A percentile compares a stretch with the other conserved stretches of the same genome.
phyloP scores from a whole-genome alignment of 2,888 invertebrate genomes.

The Agrochola lota region DNA sequence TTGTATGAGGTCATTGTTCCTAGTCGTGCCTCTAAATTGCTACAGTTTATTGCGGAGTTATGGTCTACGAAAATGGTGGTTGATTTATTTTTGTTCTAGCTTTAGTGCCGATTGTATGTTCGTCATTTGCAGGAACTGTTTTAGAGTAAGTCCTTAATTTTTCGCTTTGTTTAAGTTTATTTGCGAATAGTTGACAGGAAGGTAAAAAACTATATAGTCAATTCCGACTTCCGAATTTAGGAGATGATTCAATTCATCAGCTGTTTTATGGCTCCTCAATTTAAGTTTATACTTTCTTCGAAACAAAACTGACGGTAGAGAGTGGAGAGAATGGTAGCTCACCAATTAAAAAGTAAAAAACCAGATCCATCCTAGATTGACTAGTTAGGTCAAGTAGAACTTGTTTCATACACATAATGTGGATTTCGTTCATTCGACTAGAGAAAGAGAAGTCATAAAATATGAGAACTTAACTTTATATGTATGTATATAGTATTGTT shows the following conservation, averaged over 20 bases:
- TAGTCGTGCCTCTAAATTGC: conserved; percentile 80
- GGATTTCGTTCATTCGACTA: not conserved
- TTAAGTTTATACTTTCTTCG: not conserved
- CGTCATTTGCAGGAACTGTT: conserved; percentile 12
- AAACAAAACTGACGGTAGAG: not conserved
- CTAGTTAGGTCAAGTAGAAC: not conserved
- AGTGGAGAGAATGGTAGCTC: not conserved
- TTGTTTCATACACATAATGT: not conserved
- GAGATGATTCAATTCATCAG: not conserved
- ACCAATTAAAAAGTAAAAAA: not conserved
- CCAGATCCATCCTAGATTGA: not conserved
- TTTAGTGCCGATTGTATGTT: conserved; percentile 17
- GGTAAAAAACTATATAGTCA: not conserved
- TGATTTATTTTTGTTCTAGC: conserved; percentile 49
- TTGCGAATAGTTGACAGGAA: not conserved
- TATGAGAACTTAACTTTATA: not conserved
- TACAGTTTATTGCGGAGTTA: conserved; percentile 72
- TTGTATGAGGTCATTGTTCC: conserved; percentile 86
- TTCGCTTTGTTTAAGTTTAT: not conserved
- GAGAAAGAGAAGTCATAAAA: not conserved
- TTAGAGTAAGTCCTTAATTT: not conserved
- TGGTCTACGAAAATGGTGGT: conserved; percentile 49
- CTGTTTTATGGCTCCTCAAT: not conserved
- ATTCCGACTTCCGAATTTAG: not conserved
- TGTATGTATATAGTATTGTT: too few species aligned